These are phyloP conservation scores for Octodon degus DNA, from an alignment of 2,113 vertebrate species.

Conservation along the genomic window DNA sequence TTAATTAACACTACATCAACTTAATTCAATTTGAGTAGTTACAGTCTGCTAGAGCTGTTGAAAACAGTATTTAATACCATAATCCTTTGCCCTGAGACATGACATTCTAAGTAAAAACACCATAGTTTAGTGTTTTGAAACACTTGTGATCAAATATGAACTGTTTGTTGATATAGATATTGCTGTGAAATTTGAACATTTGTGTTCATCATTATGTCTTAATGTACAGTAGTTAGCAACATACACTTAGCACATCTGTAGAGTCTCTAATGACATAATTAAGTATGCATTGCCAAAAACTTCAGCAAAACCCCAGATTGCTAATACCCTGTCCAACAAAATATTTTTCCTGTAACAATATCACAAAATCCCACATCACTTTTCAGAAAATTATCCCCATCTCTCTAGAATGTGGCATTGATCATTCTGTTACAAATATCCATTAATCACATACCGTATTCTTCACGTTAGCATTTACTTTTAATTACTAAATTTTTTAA, in stretches of 20 bases:
- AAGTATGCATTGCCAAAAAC: background rate
- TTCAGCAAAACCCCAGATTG: background rate
- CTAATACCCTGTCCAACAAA: background rate
- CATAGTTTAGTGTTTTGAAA: background rate
- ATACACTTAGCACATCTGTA: background rate
- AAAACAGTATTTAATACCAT: background rate
- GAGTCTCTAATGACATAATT: background rate
- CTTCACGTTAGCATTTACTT: background rate
- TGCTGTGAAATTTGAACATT: background rate
- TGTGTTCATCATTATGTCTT: background rate
- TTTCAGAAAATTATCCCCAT: background rate
- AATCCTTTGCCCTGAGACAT: background rate
- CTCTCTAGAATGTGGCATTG: background rate
- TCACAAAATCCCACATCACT: background rate
- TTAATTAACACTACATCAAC: background rate
- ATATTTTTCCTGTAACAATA: background rate
- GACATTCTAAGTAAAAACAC: background rate
- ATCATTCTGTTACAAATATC: background rate
- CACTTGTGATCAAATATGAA: background rate
- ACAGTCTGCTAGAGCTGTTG: slow-evolving; percentile 2
- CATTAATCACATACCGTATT: background rate
- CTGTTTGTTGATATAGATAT: background rate
- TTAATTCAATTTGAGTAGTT: background rate
- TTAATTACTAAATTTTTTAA: slow-evolving; percentile 6
- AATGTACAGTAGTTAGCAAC: background rate